A percentile compares a stretch with the other conserved stretches of the same genome.
These are phyloP conservation scores for Gonatopus flavifemur DNA, from an alignment of 1,140 invertebrate genomes.

Conservation along the genomic window DNA sequence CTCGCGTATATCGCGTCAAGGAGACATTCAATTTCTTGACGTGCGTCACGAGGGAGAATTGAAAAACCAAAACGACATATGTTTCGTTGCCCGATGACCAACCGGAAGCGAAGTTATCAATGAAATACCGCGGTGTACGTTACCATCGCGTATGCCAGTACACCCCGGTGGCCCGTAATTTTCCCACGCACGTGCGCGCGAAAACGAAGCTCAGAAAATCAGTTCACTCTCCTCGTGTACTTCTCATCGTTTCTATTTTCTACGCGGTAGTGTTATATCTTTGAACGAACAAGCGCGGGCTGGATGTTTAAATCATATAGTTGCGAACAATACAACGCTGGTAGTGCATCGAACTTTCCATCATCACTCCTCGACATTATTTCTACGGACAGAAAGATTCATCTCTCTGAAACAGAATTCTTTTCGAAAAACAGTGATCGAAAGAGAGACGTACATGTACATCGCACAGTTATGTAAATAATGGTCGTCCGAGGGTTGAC, in stretches of 20 bases:
- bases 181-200: conserved; percentile 17
- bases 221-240: background rate
- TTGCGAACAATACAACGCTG: too few species aligned
- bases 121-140: conserved; percentile 14
- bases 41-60: too few species aligned
- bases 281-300: conserved; percentile 4
- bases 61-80: too few species aligned
- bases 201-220: background rate
- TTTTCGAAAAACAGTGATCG: too few species aligned
- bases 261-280: conserved; percentile 9
- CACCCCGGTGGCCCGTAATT: too few species aligned
- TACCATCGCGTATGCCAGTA: conserved; percentile 10
- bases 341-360: too few species aligned
- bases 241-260: conserved; percentile 21
- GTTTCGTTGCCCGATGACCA: background rate
- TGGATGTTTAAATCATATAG: conserved; percentile 9
- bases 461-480: conserved; percentile 41
- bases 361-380: too few species aligned
- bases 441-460: too few species aligned
- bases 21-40: too few species aligned
- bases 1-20: too few species aligned
- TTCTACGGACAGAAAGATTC: too few species aligned
- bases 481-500: conserved; percentile 16
- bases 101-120: conserved; percentile 14
- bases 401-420: too few species aligned